Evolutionary conservation across 2,888 invertebrate genomes (phyloP), one percentile per base, ranked within the genome.

Genomic region (Flabesymbios commensalis): DNA sequence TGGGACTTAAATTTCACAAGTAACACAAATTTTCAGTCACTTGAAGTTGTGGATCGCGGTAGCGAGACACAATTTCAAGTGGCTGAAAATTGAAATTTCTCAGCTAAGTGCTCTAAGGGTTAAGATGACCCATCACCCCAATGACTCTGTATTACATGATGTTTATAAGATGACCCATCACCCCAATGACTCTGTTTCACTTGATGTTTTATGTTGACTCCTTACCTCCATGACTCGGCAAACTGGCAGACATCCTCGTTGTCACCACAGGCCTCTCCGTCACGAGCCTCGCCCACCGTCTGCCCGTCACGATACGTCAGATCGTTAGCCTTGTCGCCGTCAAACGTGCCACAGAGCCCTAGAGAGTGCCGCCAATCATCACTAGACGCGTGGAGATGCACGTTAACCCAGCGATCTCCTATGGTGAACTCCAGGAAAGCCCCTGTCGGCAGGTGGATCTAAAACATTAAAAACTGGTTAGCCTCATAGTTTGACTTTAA

Each of bases 261-360:
- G 3, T 62, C 47, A n/a, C 66, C 68, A 33, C 66, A 68, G 24
- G 64, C 57, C 7, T 24, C 58, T 3, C 52, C 53, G 17, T 54
- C 31, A 19, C 22, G 14, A 3, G 68, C 49, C 0, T 28, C 51
- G 1, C 43, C 33, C 26, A 26, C 19, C 1, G 63, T 58, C 4
- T 43, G 24, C 29, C 58, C 55, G 28, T 63, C 61, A 5, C 57
- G 45, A 24, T 57, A 36, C 7, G 41, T 43, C 57, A 74, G 68
- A 54, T 76, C 76, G 59, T 75, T 73, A n/a, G 41, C 51, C 0
- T 54, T 43, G 39, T 74, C 63, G n/a, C 62, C 63, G 64, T 74
- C 73, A 53, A 69, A 73, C 33, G 72, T 71, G 2, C 76, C 76
- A 36, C 74, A 74, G n/a, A 76, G 63, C 2, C 76, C 76, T 1